Base-by-base conservation (phyloP, 1,140 invertebrate species). In the Drosophila arizonae region DNA sequence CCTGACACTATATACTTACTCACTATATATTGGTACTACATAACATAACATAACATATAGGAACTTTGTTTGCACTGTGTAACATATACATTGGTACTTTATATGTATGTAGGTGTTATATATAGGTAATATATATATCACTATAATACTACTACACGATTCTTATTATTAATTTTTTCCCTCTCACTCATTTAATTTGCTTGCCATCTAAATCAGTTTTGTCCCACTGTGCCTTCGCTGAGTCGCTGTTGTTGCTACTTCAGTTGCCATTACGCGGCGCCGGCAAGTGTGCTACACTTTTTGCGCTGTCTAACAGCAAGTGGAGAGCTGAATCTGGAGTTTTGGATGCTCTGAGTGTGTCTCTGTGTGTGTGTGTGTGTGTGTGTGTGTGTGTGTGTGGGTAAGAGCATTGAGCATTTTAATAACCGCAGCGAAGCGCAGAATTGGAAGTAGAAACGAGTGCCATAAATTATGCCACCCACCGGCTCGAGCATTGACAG, bases 331-430 rank as follows among this genome's bases (percentile, higher is more conserved):
- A 69, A 85, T 52, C 8, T 45, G 65, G 11, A 50, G 30, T 56
- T 57, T 17, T 3, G 36, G 24, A 24, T 36, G 52, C 60, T 51
- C 55, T 13, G 36, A 26, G 36, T 28, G 10, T 1, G 36, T 21
- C 28, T 17, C 36, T 46, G 17, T 41, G 54, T 41, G 54, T 28
- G 30, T 70, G 84, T 88, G 80, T 24, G 46, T 11, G 33, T 43
- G 17, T 1, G 17, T 17, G 17, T 17, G 17, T 17, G 26, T 26
- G 13, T 2, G 33, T 46, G 17, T 41, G 54, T 33, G 30, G 70
- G 84, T 87, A 84, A 88, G 80, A 89, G 84, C 84, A 88, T 87
- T 88, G 84, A 88, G 74, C 67, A 88, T 89, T 88, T 88, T 88
- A 88, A 88, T 88, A 88, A 88, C 84, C 85, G 71, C 84, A 85